Evolutionary conservation across 53 echinoderm and acorn worm genomes (phyloP).

Genomic region (Patiria pectinifera): DNA sequence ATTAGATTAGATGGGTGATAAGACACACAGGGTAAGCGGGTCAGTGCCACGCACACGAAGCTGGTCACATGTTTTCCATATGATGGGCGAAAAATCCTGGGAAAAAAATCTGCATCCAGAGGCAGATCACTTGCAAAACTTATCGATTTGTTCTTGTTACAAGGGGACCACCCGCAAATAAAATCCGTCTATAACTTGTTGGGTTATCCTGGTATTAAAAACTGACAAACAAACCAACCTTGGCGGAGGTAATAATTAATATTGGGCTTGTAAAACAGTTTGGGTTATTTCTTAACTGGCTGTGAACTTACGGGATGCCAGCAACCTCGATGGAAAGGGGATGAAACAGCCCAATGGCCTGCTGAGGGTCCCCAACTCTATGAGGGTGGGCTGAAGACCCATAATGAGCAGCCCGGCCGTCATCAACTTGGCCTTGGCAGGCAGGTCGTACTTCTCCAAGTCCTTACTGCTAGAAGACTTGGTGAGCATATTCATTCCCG

Average conservation of each 20-base stretch:
- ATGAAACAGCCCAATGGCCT: conserved; percentile 26
- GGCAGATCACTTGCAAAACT: no score
- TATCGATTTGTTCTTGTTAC: no score
- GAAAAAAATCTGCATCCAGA: no score
- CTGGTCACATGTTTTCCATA: no score
- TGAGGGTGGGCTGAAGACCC: conserved; percentile 45
- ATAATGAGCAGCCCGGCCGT: conserved; percentile 44
- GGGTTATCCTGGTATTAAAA: no score
- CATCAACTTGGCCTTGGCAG: conserved; percentile 38
- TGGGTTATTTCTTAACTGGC: background rate
- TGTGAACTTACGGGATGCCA: conserved; percentile 20
- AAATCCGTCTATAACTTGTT: no score
- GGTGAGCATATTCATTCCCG: conserved; percentile 50
- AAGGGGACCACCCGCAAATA: no score
- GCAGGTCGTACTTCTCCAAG: conserved; percentile 40
- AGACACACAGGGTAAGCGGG: no score
- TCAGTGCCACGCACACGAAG: no score
- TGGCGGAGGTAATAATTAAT: background rate
- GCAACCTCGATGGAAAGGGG: conserved; percentile 4
- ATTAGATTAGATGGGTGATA: no score
- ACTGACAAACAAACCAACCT: no score
- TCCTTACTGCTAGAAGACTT: conserved; percentile 28
- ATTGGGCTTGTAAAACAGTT: background rate
- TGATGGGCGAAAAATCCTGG: no score
- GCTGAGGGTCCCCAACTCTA: background rate